Evolutionary conservation across 2,888 invertebrate genomes (phyloP).

Genomic region (Perizoma flavofasciatum): DNA sequence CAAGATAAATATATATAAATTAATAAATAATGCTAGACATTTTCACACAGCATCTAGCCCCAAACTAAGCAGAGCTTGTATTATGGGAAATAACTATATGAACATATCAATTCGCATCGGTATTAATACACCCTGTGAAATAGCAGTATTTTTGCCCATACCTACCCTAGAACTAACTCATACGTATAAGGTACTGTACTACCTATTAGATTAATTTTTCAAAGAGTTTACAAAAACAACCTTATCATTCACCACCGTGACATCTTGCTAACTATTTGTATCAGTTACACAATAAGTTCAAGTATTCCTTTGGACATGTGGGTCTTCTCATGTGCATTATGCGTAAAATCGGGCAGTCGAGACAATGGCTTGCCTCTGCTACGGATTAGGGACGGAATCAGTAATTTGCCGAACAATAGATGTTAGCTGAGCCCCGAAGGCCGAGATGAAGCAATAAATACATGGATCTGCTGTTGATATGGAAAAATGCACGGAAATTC

Average conservation of each 20-base stretch:
- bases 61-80: too few species aligned
- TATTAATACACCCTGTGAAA: too few species aligned
- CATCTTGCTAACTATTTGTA: constrained; percentile 16
- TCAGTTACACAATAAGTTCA: constrained; percentile 30
- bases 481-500: constrained; percentile 48
- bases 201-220: too few species aligned
- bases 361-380: constrained; percentile 66
- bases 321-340: constrained; percentile 56
- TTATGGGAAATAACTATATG: too few species aligned
- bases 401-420: constrained; percentile 77
- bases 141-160: too few species aligned
- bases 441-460: constrained; percentile 61
- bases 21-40: too few species aligned
- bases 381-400: constrained; percentile 75
- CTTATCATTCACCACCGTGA: neutral
- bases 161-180: too few species aligned
- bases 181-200: too few species aligned
- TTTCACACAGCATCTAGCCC: too few species aligned
- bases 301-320: constrained; percentile 33
- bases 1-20: too few species aligned
- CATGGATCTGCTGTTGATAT: constrained; percentile 48
- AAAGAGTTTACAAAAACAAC: too few species aligned
- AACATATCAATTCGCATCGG: too few species aligned
- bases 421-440: constrained; percentile 75
- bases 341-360: constrained; percentile 72